These are phyloP conservation scores for Oxycera nigricornis DNA, from an alignment of 2,888 invertebrate genomes.

Conservation along the genomic window DNA sequence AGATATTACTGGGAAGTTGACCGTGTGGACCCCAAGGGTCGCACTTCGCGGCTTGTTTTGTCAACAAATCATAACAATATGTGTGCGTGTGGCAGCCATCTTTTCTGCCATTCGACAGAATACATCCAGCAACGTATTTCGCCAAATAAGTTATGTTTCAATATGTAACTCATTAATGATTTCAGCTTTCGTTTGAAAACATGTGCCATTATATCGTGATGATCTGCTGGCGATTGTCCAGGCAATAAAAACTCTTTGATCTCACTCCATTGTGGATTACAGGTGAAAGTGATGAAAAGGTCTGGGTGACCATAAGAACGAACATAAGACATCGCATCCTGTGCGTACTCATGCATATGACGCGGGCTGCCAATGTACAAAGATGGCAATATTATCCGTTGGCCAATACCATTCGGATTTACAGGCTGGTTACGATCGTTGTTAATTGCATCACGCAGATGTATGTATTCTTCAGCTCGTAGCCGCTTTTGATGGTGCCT, in stretches of 20 bases:
- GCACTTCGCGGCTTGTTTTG: constrained; percentile 46
- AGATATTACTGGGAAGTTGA: too few species aligned
- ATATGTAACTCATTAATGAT: constrained; percentile 45
- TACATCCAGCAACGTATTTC: constrained; percentile 52
- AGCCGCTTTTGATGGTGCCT: constrained; percentile 46
- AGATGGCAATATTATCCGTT: too few species aligned
- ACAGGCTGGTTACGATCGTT: too few species aligned
- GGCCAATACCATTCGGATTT: too few species aligned
- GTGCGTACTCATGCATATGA: too few species aligned
- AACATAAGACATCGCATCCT: too few species aligned
- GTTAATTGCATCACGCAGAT: constrained; percentile 8
- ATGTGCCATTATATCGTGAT: constrained; percentile 57
- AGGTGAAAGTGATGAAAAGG: neutral
- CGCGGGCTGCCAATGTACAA: too few species aligned
- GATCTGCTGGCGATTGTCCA: neutral
- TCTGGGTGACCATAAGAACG: neutral
- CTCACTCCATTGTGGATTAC: too few species aligned
- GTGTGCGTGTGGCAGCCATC: constrained; percentile 49
- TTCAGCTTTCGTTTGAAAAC: constrained; percentile 52
- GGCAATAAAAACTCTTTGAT: neutral
- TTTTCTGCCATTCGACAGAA: constrained; percentile 49
- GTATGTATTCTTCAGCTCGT: constrained; percentile 36
- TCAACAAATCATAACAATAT: constrained; percentile 46
- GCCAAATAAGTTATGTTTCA: constrained; percentile 50
- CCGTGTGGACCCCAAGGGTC: too few species aligned